Evolutionary conservation across 1,140 invertebrate species (phyloP), one percentile per base, ranked within the genome.

Genomic region (Drosophila setifemur): DNA sequence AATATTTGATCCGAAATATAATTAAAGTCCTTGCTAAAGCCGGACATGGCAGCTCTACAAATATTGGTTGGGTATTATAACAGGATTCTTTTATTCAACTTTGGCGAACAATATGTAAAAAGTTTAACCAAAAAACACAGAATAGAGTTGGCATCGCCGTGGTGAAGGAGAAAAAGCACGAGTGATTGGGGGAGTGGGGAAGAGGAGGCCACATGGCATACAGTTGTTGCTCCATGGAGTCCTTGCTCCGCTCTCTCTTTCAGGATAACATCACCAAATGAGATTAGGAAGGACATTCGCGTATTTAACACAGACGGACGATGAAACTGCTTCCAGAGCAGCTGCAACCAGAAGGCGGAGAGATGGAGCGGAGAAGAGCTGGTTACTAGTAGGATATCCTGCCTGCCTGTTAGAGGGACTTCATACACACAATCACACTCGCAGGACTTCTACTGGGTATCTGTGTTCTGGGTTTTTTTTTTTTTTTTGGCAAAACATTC

Each of bases 261-360:
- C 85, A 70, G 85, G 85, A 88, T 85, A 88, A 88, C 75, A 88
- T 76, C 75, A 61, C 61, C 61, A 85, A 88, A 88, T 88, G 85
- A 88, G 85, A 88, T 88, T 88, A 88, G 85, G 85, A 88, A 88
- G 85, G 85, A 88, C 85, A 88, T 88, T 85, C 85, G 85, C 85
- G 85, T 81, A 85, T 86, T 87, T 87, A 86, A 87, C 76, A 68
- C 69, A 61, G 52, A 61, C 73, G 53, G 49, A 73, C 44, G 44
- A 31, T 63, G 54, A 73, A 63, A 75, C 70, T 71, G 53, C 68
- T 19, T 60, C 29, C 52, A 11, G 28, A 8, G 25, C 42, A 44
- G 42, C 42, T 44, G 42, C 42, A 44, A 11, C 16, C 33, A 6
- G 29, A 11, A 3, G 39, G 7, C 7, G n/a, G 39, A 11, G 4